Conservation (phyloP, 2,888 invertebrate species). For the Drosophila limbata region DNA sequence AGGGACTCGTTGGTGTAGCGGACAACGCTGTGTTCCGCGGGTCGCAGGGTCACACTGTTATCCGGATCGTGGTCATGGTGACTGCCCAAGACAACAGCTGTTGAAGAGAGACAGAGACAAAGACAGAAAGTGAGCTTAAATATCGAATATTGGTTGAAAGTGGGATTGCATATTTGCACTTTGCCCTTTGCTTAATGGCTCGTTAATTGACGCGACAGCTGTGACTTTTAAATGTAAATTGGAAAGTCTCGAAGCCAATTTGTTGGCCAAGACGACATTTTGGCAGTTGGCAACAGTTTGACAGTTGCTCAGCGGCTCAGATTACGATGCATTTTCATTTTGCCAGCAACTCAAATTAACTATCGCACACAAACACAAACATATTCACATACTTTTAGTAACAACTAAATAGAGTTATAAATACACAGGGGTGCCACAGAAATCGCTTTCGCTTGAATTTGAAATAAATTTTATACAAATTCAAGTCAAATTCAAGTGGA, state of each 20-base stretch:
- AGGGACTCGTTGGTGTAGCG: conserved; percentile 86
- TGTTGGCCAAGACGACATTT: conserved; percentile 31
- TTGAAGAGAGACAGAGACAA: neutral
- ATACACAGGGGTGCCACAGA: too few relatives aligned
- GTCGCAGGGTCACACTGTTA: conserved; percentile 78
- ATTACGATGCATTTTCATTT: conserved; percentile 41
- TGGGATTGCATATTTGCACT: conserved; percentile 2
- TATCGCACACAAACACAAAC: neutral
- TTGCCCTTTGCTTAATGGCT: conserved; percentile 45
- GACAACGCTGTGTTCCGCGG: conserved; percentile 83
- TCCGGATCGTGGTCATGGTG: conserved; percentile 67
- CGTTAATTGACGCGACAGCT: conserved; percentile 59
- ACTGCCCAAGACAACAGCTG: conserved; percentile 79
- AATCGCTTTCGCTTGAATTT: too few relatives aligned
- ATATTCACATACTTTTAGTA: conserved; percentile 4
- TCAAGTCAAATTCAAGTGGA: too few relatives aligned
- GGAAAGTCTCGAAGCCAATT: conserved; percentile 38
- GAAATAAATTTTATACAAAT: too few relatives aligned
- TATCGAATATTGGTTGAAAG: neutral
- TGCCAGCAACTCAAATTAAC: conserved; percentile 26
- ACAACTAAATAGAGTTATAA: conserved; percentile 25
- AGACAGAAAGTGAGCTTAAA: neutral
- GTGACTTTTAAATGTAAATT: conserved; percentile 44
- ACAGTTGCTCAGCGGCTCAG: conserved; percentile 33
- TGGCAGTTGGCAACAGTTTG: conserved; percentile 32